Percentiles rank a stretch among this genome's conserved stretches.
Conservation (phyloP, 2,113 vertebrate genomes). For the Triplophysa dalaica region DNA sequence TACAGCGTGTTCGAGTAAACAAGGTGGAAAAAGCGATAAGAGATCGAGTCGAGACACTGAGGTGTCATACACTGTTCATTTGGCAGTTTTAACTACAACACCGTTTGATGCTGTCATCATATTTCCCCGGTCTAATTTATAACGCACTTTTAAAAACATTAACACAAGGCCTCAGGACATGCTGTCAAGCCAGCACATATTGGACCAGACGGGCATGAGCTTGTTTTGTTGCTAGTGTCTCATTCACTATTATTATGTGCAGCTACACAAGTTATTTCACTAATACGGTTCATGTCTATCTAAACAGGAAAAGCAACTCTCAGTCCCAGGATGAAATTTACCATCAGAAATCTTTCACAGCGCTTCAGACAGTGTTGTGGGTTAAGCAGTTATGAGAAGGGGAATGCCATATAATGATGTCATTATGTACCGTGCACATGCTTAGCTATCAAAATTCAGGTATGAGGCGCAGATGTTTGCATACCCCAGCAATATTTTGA, state of each 20-base stretch:
- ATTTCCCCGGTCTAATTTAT: conserved; percentile 10
- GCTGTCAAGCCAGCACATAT: conserved; percentile 6
- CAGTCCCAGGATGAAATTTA: too few relatives aligned
- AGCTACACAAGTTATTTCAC: conserved; percentile 33
- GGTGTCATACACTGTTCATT: neutral
- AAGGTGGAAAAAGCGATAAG: conserved; percentile 24
- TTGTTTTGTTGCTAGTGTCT: conserved; percentile 26
- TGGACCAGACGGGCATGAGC: conserved; percentile 29
- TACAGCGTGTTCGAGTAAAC: neutral
- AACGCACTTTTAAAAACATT: conserved; percentile 1
- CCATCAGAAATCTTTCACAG: too few relatives aligned
- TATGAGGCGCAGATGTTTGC: neutral
- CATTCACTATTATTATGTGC: conserved; percentile 44
- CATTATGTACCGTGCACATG: too few relatives aligned
- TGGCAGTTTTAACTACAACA: neutral
- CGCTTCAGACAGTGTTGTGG: too few relatives aligned
- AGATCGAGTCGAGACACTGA: neutral
- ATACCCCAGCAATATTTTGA: neutral
- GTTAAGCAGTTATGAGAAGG: too few relatives aligned
- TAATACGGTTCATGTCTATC: conserved; percentile 27
- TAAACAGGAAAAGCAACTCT: too few relatives aligned
- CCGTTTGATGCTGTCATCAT: conserved; percentile 4
- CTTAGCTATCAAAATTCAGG: too few relatives aligned
- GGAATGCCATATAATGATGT: too few relatives aligned
- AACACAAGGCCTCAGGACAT: neutral